Evolutionary conservation across 2,797 vertebrate species (phyloP), one percentile per base, ranked within the genome.

Genomic region (Cynodonichthys magdalenae): DNA sequence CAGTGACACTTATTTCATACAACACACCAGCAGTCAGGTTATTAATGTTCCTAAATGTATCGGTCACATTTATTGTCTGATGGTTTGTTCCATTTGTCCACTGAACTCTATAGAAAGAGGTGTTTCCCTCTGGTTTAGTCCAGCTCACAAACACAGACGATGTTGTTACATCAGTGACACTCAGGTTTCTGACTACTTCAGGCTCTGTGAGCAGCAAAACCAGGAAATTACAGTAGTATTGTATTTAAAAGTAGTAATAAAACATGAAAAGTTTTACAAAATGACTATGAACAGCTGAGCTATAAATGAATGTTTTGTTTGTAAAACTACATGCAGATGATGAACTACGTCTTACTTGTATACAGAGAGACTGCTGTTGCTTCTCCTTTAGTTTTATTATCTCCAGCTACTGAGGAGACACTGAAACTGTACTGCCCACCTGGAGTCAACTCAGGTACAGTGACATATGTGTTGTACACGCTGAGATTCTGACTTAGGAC

Each of bases 121-220:
- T 53, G 19, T 7, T 36, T 48, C 73, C 66, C 0, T 11, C 6
- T 54, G 84, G 82, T 71, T 63, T 0, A 66, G 1, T 59, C 85
- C 88, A 89, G 20, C 0, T 54, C 46, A 90, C 42, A 64, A 15
- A 64, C 7, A 87, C 4, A 56, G 80, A 81, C 0, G 70, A 75
- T 17, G 69, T 75, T 45, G 56, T 87, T 51, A 76, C 6, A 0
- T 20, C 1, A 54, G 8, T 55, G 17, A 76, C 20, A 15, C 0
- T 49, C 0, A 80, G 66, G 45, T 51, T 18, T 1, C 1, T 36
- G 20, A 84, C 58, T 1, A n/a, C 41, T 15, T 17, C 15, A 42
- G 41, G 41, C 14, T 15, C 41, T 42, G 41, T 42, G 41, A 42
- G 44, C 8, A 10, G n/a, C 2, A 18, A 9, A 46, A 17, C 15